Evolutionary conservation across 2,113 vertebrate species (phyloP).

Genomic region (Progne subis): DNA sequence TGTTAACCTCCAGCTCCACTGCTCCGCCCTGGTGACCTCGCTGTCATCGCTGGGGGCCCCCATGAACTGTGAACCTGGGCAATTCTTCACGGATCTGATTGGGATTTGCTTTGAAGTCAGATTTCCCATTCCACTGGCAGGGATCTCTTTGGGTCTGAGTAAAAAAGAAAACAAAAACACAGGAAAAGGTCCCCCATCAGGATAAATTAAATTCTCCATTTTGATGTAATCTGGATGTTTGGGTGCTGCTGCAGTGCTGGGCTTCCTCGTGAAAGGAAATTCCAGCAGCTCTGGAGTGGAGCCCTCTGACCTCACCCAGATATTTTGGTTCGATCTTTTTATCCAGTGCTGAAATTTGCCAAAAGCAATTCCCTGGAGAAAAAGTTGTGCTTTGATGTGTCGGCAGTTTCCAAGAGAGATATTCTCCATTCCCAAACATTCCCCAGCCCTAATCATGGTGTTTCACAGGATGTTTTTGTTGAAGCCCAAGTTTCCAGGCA

Average conservation of each 20-base stretch:
- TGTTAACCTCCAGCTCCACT: background rate
- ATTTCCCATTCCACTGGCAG: background rate
- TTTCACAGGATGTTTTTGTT: conserved; percentile 7
- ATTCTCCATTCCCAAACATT: background rate
- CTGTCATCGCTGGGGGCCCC: background rate
- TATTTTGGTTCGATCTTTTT: background rate
- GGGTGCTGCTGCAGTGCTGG: background rate
- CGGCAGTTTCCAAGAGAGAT: background rate
- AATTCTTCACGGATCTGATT: background rate
- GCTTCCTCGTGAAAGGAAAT: conserved; percentile 31
- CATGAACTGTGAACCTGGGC: background rate
- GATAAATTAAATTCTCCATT: background rate
- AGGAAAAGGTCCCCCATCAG: conserved; percentile 2
- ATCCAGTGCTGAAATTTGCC: background rate
- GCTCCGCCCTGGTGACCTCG: background rate
- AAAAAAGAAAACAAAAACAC: conserved; percentile 16
- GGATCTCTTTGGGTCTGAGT: background rate
- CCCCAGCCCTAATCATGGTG: background rate
- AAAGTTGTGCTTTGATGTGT: background rate
- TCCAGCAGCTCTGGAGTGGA: background rate
- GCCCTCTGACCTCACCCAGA: conserved; percentile 14
- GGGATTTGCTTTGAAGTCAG: background rate
- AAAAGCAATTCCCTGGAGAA: background rate
- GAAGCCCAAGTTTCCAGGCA: background rate
- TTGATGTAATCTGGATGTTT: background rate